Percentiles rank a stretch among this genome's conserved stretches.
These are phyloP conservation scores for Heliothis virescens DNA, from an alignment of 1,140 invertebrate species.

Conservation along the genomic window DNA sequence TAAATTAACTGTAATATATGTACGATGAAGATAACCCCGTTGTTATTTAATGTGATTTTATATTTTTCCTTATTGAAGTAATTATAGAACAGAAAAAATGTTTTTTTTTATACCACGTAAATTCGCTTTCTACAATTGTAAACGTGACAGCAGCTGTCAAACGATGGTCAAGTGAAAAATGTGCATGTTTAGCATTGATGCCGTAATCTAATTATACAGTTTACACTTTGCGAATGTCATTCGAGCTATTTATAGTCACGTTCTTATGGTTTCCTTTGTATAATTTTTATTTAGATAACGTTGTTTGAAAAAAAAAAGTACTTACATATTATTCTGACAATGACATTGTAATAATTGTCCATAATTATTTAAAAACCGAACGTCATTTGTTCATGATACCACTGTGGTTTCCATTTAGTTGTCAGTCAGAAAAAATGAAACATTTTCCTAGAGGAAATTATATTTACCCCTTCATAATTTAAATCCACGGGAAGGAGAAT, in stretches of 20 bases:
- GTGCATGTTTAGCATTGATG: constrained; percentile 11
- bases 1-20: neutral
- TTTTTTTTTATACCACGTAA: neutral
- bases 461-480: neutral
- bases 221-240: constrained; percentile 13
- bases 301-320: neutral
- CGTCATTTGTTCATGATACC: too few relatives aligned
- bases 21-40: neutral
- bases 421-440: too few relatives aligned
- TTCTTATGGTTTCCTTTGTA: neutral
- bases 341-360: neutral
- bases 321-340: neutral
- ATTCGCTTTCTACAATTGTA: neutral
- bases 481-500: neutral
- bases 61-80: too few relatives aligned
- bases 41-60: neutral
- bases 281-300: neutral
- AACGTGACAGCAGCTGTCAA: constrained; percentile 23
- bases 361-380: too few relatives aligned
- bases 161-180: constrained; percentile 29
- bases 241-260: constrained; percentile 24
- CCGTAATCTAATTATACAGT: constrained; percentile 36
- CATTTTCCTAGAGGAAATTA: too few relatives aligned
- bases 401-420: too few relatives aligned
- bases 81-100: too few relatives aligned